Base-by-base conservation (phyloP, 2,888 invertebrate species). In the Caenorhabditis afra region DNA sequence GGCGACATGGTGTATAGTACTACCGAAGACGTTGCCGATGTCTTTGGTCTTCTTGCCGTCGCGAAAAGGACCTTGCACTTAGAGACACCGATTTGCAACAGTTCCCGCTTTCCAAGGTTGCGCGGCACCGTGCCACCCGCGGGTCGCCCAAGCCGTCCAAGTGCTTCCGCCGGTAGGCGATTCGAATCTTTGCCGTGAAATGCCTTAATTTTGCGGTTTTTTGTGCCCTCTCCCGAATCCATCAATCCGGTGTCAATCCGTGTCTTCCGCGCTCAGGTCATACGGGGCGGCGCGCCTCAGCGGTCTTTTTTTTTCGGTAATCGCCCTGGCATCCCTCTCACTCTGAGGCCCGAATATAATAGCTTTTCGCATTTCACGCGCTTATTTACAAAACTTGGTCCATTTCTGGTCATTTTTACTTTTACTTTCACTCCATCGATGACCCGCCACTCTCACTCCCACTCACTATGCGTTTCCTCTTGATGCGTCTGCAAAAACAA, bases 211-310 rank as follows among this genome's bases (percentile, higher is more conserved):
- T 73, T 73, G 73, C 58, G 73, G 73, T 64, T 73, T 73, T 70
- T 73, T 64, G n/a, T 29, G 29, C 29, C 29, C 29, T 29, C 29
- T 68, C 73, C 73, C 73, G 73, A 73, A 73, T 73, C 64, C 73
- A 73, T 73, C 73, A 73, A 58, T 64, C 57, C 73, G 73, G 73
- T 73, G 73, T 73, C 73, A 65, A 73, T 73, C 64, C 64, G 73
- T 73, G 73, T 73, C 73, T 73, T 73, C 64, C 73, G 73, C 73
- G 58, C 71, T 5, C 64, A 73, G 73, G 73, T 73, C 73, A 73
- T 64, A 64, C n/a, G 64, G 64, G 64, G 55, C 62, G 62, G 53
- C 53, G 61, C 58, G 58, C 23, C 58, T 44, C 23, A 23, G 62
- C 73, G 71, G 64, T 58, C 58, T 53, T 52, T 73, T n/a, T 68